Evolutionary conservation across 92 coral and sea anemone genomes (phyloP).

Genomic region (Montipora capitata): DNA sequence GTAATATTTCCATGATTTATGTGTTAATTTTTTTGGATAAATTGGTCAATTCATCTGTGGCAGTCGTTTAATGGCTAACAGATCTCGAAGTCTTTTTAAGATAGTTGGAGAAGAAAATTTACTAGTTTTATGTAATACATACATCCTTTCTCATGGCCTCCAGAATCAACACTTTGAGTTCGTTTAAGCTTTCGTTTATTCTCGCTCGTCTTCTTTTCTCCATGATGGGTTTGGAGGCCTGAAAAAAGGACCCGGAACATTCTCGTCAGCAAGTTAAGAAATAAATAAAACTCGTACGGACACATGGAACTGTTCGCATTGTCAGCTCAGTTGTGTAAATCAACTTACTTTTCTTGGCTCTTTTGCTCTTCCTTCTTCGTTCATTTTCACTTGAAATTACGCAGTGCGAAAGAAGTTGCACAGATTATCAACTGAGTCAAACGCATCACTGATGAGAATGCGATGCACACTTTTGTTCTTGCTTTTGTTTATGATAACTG

Average conservation of each 20-base stretch:
- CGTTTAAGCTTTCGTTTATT: constrained; percentile 86
- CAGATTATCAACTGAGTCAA: neutral
- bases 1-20: too few species aligned
- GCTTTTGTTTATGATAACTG: constrained; percentile 65
- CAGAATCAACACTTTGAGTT: constrained; percentile 77
- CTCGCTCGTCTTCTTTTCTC: constrained; percentile 86
- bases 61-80: neutral
- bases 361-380: constrained; percentile 48
- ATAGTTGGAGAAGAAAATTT: neutral
- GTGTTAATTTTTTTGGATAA: too few species aligned
- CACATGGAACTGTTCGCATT: neutral
- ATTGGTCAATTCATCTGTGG: too few species aligned
- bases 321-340: neutral
- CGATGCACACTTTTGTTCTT: constrained; percentile 30
- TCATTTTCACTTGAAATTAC: constrained; percentile 59
- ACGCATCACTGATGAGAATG: constrained; percentile 5
- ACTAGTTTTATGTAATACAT: constrained; percentile 30
- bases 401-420: constrained; percentile 14
- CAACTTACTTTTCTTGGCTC: constrained; percentile 68
- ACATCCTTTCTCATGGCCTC: constrained; percentile 89
- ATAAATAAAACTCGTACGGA: too few species aligned
- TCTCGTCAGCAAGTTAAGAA: neutral
- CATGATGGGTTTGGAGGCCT: constrained; percentile 92
- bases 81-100: neutral
- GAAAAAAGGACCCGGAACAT: constrained; percentile 11